Evolutionary conservation across 2,888 invertebrate genomes (phyloP), one percentile per base, ranked within the genome.

Genomic region (Volucella zonaria): DNA sequence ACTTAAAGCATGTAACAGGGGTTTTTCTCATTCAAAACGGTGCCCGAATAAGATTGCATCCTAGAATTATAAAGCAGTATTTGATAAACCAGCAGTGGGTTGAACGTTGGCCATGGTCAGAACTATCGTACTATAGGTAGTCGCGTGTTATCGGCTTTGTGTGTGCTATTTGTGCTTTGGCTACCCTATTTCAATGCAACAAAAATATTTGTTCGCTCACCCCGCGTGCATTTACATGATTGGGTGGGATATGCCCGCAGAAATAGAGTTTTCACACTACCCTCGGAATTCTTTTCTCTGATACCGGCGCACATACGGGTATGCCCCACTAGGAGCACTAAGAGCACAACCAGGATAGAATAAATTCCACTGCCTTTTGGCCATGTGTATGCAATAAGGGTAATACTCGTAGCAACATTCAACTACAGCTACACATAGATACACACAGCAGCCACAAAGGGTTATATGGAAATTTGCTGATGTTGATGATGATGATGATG

Each of bases 211-310:
- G 31, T 11, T 18, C 23, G 12, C 59, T 42, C 23, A 14, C 51
- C 14, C 47, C 61, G 6, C 31, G 31, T 31, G 31, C 74, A 42
- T 62, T 79, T 79, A 43, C 67, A 67, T 58, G 74, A 78, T 79
- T 79, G 52, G 68, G 78, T 79, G 58, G 68, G 45, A 59, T 31
- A 31, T 75, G 73, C 75, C 75, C 70, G 61, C 64, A 66, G 80
- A 75, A 80, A 80, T 71, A 75, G 18, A 80, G 80, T 80, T 76
- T 83, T 80, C 83, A 83, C 83, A 80, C 80, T n/a, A 45, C 40
- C 54, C 54, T 75, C 56, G 75, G 66, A 76, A 76, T 80, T 76
- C 71, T 66, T 80, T 83, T 80, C 49, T 73, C 40, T 56, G 40
- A 52, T 23, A 45, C 40, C 8, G n/a, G 31, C 54, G 40, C 31